A percentile compares a stretch with the other conserved stretches of the same genome.
Evolutionary conservation across 2,113 vertebrate species (phyloP).

Genomic region (Boulengeromyrus knoepffleri): DNA sequence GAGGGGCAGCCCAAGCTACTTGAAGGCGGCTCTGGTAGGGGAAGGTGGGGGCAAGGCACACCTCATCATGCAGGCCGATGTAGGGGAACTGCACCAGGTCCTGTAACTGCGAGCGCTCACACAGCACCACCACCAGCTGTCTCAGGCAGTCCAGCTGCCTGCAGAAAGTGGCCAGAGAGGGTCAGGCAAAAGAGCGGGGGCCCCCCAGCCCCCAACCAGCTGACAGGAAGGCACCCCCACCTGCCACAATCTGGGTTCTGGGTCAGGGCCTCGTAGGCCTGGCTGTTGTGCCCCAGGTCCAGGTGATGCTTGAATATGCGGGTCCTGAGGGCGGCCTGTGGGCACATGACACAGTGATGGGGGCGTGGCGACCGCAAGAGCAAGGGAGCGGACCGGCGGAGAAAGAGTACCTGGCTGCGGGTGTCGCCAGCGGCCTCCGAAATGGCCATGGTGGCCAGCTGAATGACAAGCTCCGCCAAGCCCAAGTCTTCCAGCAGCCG

Average conservation of each 20-base stretch:
- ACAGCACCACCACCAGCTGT: slow-evolving; percentile 89
- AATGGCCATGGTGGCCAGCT: slow-evolving; percentile 76
- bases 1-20: background rate
- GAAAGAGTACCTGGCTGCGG: slow-evolving; percentile 68
- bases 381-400: background rate
- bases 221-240: slow-evolving; percentile 40
- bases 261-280: slow-evolving; percentile 85
- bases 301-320: slow-evolving; percentile 93
- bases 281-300: slow-evolving; percentile 86
- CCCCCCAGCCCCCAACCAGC: background rate
- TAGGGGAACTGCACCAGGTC: slow-evolving; percentile 90
- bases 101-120: slow-evolving; percentile 84
- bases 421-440: slow-evolving; percentile 71
- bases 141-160: slow-evolving; percentile 92
- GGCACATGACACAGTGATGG: background rate
- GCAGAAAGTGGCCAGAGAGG: background rate
- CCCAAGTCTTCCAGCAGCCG: slow-evolving; percentile 78
- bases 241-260: slow-evolving; percentile 89
- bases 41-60: slow-evolving; percentile 32
- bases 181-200: background rate
- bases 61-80: slow-evolving; percentile 86
- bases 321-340: slow-evolving; percentile 85
- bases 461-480: slow-evolving; percentile 81
- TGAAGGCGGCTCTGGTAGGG: background rate
- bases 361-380: background rate